These are phyloP conservation scores for Actinopyga echinites DNA, from an alignment of 53 echinoderm and acorn worm genomes.

Conservation along the genomic window DNA sequence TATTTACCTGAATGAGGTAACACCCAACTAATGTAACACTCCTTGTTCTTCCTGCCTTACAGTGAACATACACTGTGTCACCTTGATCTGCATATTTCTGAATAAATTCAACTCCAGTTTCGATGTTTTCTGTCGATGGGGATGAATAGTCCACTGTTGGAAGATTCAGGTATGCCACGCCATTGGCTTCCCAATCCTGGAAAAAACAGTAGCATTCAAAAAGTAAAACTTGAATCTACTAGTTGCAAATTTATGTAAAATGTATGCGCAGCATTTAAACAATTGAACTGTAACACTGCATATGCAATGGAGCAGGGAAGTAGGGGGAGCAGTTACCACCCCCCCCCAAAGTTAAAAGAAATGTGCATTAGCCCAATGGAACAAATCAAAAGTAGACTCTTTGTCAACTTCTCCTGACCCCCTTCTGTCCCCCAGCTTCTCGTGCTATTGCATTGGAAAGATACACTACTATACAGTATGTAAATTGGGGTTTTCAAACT, in stretches of 20 bases:
- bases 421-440: too few species aligned
- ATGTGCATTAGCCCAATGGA: too few species aligned
- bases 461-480: too few species aligned
- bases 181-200: slow-evolving; percentile 85
- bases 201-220: background rate
- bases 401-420: too few species aligned
- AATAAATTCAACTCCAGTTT: slow-evolving; percentile 82
- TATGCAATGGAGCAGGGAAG: too few species aligned
- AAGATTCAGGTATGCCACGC: slow-evolving; percentile 68
- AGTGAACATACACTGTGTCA: slow-evolving; percentile 85
- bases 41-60: slow-evolving; percentile 86
- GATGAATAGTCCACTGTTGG: slow-evolving; percentile 88
- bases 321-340: too few species aligned
- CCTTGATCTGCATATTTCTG: slow-evolving; percentile 62
- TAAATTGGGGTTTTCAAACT: too few species aligned
- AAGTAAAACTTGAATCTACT: background rate
- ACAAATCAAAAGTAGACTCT: too few species aligned
- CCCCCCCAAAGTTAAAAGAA: too few species aligned
- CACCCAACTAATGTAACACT: slow-evolving; percentile 95
- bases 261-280: too few species aligned
- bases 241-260: background rate
- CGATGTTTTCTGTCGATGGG: slow-evolving; percentile 74
- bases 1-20: slow-evolving; percentile 87
- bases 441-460: too few species aligned
- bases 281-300: too few species aligned